Evolutionary conservation across 1,140 invertebrate genomes (phyloP), one percentile per base, ranked within the genome.

Genomic region (Papilio xuthus): DNA sequence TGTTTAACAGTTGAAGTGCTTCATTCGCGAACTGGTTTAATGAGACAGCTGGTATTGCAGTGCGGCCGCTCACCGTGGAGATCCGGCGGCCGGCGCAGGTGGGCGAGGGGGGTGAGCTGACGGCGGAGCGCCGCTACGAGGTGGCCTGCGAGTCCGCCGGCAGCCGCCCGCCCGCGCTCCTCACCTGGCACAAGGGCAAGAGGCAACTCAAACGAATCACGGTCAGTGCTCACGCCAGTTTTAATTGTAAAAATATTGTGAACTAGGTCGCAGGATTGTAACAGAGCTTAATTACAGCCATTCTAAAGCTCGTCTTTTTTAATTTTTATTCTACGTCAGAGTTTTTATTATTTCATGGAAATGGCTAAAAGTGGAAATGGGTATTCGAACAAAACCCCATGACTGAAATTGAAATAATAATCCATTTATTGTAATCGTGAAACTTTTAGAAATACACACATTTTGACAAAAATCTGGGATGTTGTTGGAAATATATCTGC

Each of bases 181-280:
- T 98, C 85, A 97, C 97, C 0, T 98, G 97, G 97, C 97, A 97
- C 93, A 97, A 97, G 89, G 97, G 96, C 84, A 97, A 97, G 89
- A 95, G 96, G 82, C 96, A 97, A 86, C 95, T 97, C 78, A 96
- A 96, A 90, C 95, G 96, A 87, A 96, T 96, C 76, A 96, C 96
- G 94, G 96, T 97, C 90, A 95, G 92, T 63, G 13, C 60, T 8
- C 23, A 32, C 13, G 28, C 10, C 60, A 28, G 60, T 63, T 26
- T 63, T 86, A 37, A 37, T 50, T 41, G 32, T 74, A 42, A 42
- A 15, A 53, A 72, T 53, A 71, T 41, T n/a, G 37, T 78, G 10
- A 78, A 28, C 47, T 28, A 41, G 37, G 28, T 18, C 32, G 20
- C n/a, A 23, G 37, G 28, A 77, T 60, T 60, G 56, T 20, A 20